phyloP scores from a whole-genome alignment of 1,140 invertebrate species.

The Procambarus virginalis region DNA sequence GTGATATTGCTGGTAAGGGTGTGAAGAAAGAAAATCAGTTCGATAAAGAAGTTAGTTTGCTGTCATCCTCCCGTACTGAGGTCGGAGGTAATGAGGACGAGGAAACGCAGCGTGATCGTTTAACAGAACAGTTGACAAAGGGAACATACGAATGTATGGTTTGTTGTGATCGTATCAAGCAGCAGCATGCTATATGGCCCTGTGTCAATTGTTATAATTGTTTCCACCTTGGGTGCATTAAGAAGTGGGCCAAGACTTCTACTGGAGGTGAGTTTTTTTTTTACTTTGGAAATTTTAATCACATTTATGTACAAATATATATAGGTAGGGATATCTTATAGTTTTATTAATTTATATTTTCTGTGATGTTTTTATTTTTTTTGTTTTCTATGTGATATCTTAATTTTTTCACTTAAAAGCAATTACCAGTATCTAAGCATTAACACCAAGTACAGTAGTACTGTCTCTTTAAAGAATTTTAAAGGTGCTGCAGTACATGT shows the following conservation, averaged over 20 bases:
- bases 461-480: too few species aligned
- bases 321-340: too few species aligned
- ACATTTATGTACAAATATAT: too few species aligned
- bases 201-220: slow-evolving; percentile 94
- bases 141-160: slow-evolving; percentile 92
- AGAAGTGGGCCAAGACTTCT: slow-evolving; percentile 91
- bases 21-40: not conserved
- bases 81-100: slow-evolving; percentile 71
- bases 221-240: slow-evolving; percentile 91
- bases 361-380: too few species aligned
- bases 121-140: slow-evolving; percentile 86
- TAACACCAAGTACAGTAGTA: too few species aligned
- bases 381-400: too few species aligned
- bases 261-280: slow-evolving; percentile 77
- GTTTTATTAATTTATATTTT: too few species aligned
- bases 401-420: too few species aligned
- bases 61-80: not conserved
- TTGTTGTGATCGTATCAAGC: slow-evolving; percentile 89
- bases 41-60: slow-evolving; percentile 13
- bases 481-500: too few species aligned
- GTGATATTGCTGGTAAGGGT: slow-evolving; percentile 5
- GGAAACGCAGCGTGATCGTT: slow-evolving; percentile 83
- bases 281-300: too few species aligned
- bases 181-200: slow-evolving; percentile 88
- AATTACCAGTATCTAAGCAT: too few species aligned